A percentile compares a stretch with the other conserved stretches of the same genome.
phyloP scores from a whole-genome alignment of 2,888 invertebrate species.

The Empis livida region DNA sequence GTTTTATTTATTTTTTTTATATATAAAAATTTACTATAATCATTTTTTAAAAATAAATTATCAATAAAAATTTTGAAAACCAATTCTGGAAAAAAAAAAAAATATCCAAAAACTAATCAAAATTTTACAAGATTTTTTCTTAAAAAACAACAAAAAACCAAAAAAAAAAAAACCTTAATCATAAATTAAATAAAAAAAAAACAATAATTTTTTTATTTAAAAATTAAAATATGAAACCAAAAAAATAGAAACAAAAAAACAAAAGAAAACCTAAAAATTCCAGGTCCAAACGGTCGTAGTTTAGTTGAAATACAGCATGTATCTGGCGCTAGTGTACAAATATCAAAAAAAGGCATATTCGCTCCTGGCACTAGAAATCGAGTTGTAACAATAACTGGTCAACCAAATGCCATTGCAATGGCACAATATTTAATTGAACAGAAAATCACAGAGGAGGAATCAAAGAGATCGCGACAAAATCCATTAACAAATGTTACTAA shows the following conservation, averaged over 20 bases:
- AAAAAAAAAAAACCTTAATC: conserved; percentile 9
- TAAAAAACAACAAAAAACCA: too few species aligned
- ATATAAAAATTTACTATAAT: too few species aligned
- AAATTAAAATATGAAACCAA: conserved; percentile 10
- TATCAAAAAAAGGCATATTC: conserved; percentile 96
- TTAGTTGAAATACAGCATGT: conserved; percentile 94
- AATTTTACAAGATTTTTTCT: conserved; percentile 6
- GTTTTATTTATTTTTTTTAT: too few species aligned
- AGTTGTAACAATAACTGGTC: conserved; percentile 91
- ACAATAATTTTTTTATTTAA: background rate
- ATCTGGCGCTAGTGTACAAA: conserved; percentile 95
- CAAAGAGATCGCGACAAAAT: conserved; percentile 86
- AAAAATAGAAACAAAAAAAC: conserved; percentile 7
- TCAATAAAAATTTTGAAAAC: too few species aligned
- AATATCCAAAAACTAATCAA: conserved; percentile 6
- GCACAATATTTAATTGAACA: conserved; percentile 94
- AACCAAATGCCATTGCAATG: conserved; percentile 73
- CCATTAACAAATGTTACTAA: conserved; percentile 41
- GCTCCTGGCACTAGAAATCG: conserved; percentile 95
- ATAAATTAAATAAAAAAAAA: background rate
- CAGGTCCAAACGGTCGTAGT: conserved; percentile 88
- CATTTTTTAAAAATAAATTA: too few species aligned
- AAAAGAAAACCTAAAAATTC: conserved; percentile 17
- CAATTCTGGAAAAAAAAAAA: conserved; percentile 3
- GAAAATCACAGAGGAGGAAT: conserved; percentile 90